A percentile compares a stretch with the other conserved stretches of the same genome.
These are phyloP conservation scores for Penelope pileata DNA, from an alignment of 2,113 vertebrate species.

Conservation along the genomic window DNA sequence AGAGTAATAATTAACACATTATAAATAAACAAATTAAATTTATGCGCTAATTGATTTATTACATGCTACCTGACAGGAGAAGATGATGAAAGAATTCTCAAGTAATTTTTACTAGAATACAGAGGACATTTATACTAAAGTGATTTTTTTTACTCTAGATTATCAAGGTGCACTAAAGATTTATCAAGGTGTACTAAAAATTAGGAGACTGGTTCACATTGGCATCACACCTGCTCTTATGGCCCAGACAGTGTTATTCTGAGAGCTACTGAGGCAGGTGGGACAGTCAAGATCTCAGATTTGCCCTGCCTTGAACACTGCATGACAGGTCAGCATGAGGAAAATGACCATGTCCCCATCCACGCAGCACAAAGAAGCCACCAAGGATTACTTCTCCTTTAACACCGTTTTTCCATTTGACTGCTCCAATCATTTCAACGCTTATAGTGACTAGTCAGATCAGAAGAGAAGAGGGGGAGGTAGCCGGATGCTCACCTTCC, in stretches of 20 bases:
- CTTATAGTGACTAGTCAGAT: background rate
- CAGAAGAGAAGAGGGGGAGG: background rate
- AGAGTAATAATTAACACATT: background rate
- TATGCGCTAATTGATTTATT: background rate
- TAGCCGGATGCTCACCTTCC: background rate
- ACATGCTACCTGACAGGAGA: background rate
- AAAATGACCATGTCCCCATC: background rate
- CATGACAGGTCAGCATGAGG: background rate
- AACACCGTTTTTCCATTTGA: background rate
- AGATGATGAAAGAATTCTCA: background rate
- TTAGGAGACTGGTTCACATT: background rate
- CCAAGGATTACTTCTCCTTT: too few relatives aligned
- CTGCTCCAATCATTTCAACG: background rate
- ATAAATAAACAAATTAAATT: background rate
- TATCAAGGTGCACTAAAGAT: background rate
- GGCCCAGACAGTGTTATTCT: background rate
- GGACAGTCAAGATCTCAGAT: background rate
- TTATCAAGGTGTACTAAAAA: background rate
- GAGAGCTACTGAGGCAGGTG: background rate
- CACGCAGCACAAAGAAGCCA: too few relatives aligned
- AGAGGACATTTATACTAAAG: background rate
- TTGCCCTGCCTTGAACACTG: background rate
- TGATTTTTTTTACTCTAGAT: background rate
- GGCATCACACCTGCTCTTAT: background rate
- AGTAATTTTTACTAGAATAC: background rate